phyloP scores from a whole-genome alignment of 2,797 vertebrate species.

The Typhlichthys eigenmanni region DNA sequence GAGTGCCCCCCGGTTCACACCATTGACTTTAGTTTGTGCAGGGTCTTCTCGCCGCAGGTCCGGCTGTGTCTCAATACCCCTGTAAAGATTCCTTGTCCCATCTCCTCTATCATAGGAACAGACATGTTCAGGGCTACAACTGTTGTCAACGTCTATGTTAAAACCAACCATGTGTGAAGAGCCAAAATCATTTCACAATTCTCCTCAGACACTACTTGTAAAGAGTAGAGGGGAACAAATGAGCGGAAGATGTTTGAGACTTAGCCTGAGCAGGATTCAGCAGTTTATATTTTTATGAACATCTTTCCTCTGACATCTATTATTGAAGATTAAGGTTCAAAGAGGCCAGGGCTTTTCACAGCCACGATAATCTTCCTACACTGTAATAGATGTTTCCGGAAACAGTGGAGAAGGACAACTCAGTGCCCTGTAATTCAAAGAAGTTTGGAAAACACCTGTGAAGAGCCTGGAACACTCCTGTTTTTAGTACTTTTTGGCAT shows the following conservation, averaged over 20 bases:
- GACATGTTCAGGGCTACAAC: not conserved
- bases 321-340: slow-evolving; percentile 67
- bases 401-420: slow-evolving; percentile 34
- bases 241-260: slow-evolving; percentile 41
- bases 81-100: not conserved
- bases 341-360: slow-evolving; percentile 60
- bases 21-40: slow-evolving; percentile 60
- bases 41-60: slow-evolving; percentile 44
- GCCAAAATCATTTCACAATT: not conserved
- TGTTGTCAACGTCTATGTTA: not conserved
- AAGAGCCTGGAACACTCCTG: slow-evolving; percentile 49
- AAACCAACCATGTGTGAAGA: not conserved
- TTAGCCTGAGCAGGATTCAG: slow-evolving; percentile 49
- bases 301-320: slow-evolving; percentile 67
- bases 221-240: slow-evolving; percentile 9
- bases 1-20: slow-evolving; percentile 49
- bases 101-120: not conserved
- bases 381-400: slow-evolving; percentile 56
- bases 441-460: slow-evolving; percentile 60
- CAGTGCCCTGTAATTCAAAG: slow-evolving; percentile 67
- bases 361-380: slow-evolving; percentile 54
- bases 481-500: slow-evolving; percentile 72
- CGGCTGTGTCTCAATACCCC: slow-evolving; percentile 17
- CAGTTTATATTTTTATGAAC: slow-evolving; percentile 78
- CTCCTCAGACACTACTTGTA: not conserved